phyloP scores from a whole-genome alignment of 92 coral and sea anemone genomes.

The Paramuricea clavata region DNA sequence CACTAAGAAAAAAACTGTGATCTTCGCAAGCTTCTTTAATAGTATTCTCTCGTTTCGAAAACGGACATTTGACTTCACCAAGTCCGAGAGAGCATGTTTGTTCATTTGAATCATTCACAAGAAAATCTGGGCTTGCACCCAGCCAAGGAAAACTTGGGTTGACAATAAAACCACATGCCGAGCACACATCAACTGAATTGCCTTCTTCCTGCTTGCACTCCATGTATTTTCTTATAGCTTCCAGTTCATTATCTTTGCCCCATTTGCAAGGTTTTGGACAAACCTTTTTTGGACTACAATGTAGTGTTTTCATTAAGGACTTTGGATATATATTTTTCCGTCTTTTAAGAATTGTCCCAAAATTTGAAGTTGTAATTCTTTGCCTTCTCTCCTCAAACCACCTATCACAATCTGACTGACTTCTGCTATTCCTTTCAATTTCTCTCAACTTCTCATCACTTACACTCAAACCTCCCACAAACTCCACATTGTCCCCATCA shows the following conservation, averaged over 20 bases:
- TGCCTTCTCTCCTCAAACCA: slow-evolving; percentile 54
- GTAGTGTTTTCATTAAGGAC: neutral
- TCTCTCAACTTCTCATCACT: slow-evolving; percentile 36
- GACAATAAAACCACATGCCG: slow-evolving; percentile 16
- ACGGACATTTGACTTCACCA: slow-evolving; percentile 52
- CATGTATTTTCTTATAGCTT: slow-evolving; percentile 1
- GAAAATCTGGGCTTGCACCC: slow-evolving; percentile 24
- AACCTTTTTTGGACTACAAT: neutral
- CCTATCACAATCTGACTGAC: slow-evolving; percentile 62
- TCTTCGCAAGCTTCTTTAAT: slow-evolving; percentile 44
- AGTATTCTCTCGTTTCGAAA: slow-evolving; percentile 40
- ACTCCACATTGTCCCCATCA: neutral
- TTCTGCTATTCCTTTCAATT: slow-evolving; percentile 64
- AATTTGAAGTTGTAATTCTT: slow-evolving; percentile 68
- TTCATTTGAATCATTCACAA: neutral
- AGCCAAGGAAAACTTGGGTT: slow-evolving; percentile 23
- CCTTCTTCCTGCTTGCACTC: slow-evolving; percentile 1
- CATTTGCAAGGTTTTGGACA: slow-evolving; percentile 18
- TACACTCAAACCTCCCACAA: slow-evolving; percentile 13
- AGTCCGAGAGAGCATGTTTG: neutral
- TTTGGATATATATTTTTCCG: slow-evolving; percentile 54
- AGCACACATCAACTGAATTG: neutral
- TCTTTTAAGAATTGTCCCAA: slow-evolving; percentile 66
- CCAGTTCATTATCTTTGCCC: slow-evolving; percentile 5
- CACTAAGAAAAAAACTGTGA: slow-evolving; percentile 19